phyloP scores from a whole-genome alignment of 2,113 vertebrate species.

The Coryphaenoides rupestris region DNA sequence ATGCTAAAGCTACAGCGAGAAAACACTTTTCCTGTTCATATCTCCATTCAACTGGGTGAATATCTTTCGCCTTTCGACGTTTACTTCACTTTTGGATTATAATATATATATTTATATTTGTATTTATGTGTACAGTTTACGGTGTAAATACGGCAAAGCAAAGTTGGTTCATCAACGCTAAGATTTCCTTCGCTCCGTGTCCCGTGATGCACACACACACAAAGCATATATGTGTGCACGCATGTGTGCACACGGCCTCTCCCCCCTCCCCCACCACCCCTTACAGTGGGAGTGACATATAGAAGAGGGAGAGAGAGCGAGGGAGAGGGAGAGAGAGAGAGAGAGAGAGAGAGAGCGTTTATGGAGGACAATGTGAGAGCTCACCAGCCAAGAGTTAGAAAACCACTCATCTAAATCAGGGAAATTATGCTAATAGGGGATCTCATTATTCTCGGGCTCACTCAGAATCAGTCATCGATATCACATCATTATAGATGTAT shows the following conservation, averaged over 20 bases:
- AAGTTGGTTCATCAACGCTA: constrained; percentile 1
- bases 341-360: constrained; percentile 23
- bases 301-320: constrained; percentile 12
- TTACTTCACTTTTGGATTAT: background rate
- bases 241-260: constrained; percentile 3
- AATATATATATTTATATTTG: too few relatives aligned
- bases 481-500: constrained; percentile 68
- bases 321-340: constrained; percentile 7
- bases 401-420: constrained; percentile 75
- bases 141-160: background rate
- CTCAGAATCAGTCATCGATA: constrained; percentile 65
- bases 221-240: constrained; percentile 13
- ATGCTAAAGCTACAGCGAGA: constrained; percentile 47
- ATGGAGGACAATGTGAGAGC: constrained; percentile 56
- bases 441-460: constrained; percentile 69
- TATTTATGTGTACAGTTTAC: too few relatives aligned
- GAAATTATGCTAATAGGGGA: constrained; percentile 73
- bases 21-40: background rate
- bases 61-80: background rate
- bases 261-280: too few relatives aligned
- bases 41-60: background rate
- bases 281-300: too few relatives aligned
- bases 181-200: constrained; percentile 11
- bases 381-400: constrained; percentile 60
- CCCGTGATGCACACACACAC: constrained; percentile 11